Conservation (phyloP, 2,797 vertebrate species). For the Melanotaenia pygmaea region DNA sequence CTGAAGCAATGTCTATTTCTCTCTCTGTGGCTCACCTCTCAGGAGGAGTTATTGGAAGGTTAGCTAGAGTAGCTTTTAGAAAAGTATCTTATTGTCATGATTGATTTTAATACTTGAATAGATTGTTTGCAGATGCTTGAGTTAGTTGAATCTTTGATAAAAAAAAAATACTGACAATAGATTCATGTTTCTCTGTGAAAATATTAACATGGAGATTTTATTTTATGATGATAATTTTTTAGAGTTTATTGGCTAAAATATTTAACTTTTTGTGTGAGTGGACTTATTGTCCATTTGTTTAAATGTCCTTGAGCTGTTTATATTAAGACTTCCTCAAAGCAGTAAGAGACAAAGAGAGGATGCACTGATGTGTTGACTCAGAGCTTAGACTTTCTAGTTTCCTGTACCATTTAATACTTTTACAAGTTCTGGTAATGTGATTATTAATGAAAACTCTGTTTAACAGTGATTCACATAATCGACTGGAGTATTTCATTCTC, state of each 20-base stretch:
- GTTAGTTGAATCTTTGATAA: slow-evolving; percentile 21
- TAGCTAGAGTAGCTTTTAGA: slow-evolving; percentile 43
- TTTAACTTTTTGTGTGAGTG: not conserved
- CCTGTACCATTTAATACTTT: slow-evolving; percentile 9
- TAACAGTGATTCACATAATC: not conserved
- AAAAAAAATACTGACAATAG: not conserved
- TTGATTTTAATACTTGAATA: slow-evolving; percentile 34
- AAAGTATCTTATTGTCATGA: slow-evolving; percentile 40
- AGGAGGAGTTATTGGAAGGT: slow-evolving; percentile 44
- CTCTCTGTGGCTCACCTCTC: slow-evolving; percentile 51
- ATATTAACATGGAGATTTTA: not conserved
- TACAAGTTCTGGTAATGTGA: not conserved
- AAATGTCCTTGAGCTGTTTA: slow-evolving; percentile 14
- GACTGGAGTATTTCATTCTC: not conserved
- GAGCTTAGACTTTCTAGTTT: slow-evolving; percentile 12
- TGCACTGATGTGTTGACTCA: slow-evolving; percentile 38
- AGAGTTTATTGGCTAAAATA: not conserved
- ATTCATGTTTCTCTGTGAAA: not conserved
- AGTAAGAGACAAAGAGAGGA: slow-evolving; percentile 58
- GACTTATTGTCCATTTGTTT: not conserved
- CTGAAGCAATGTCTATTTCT: slow-evolving; percentile 22
- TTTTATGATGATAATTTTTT: not conserved
- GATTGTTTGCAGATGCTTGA: slow-evolving; percentile 13
- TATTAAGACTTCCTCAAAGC: slow-evolving; percentile 28
- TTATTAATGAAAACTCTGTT: not conserved